Evolutionary conservation across 1,140 invertebrate genomes (phyloP), one percentile per base, ranked within the genome.

Genomic region (Bacillus rossius): DNA sequence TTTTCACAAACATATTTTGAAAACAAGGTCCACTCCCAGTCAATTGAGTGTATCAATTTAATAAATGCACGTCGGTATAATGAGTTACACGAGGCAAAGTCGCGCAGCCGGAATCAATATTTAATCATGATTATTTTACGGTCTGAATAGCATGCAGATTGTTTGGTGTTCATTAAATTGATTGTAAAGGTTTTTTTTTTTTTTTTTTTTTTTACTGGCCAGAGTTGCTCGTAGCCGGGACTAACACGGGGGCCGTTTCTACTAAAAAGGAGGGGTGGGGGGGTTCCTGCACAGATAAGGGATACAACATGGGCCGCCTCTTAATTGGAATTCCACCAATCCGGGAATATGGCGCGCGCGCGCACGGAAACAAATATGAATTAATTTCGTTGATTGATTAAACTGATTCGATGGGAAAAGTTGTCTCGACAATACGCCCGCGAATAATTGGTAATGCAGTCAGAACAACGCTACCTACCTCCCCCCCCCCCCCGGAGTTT

Each of bases 41-140:
- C 49, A 57, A 57, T 57, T 57, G 55, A 48, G 42, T 47, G 41
- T 50, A 57, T 57, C 55, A 57, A 57, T 57, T 57, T 57, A 57
- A 48, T 57, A 57, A 57, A 57, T 57, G 55, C 37, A 47, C 49
- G 40, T 49, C 23, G 43, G 43, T 20, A 20, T 45, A 19, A 45
- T 45, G 43, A 45, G 23, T 25, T 20, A 45, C 17, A 20, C 10
- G 23, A 19, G 17, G 23, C 43, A 45, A 25, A 45, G 43, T 26
- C 19, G 26, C 14, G 25, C 43, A 17, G 47, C 16, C n/a, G 37
- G 49, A 57, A 57, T 57, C 55, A 57, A 57, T 57, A 57, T 57
- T 57, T 57, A 57, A 57, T 49, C 55, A 26, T 17, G 55, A 57
- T 57, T 49, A 57, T 50, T 57, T 57, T 57, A 43, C 47, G 55